Conservation (phyloP, 2,113 vertebrate genomes). For the Myrmophylax atrothorax region DNA sequence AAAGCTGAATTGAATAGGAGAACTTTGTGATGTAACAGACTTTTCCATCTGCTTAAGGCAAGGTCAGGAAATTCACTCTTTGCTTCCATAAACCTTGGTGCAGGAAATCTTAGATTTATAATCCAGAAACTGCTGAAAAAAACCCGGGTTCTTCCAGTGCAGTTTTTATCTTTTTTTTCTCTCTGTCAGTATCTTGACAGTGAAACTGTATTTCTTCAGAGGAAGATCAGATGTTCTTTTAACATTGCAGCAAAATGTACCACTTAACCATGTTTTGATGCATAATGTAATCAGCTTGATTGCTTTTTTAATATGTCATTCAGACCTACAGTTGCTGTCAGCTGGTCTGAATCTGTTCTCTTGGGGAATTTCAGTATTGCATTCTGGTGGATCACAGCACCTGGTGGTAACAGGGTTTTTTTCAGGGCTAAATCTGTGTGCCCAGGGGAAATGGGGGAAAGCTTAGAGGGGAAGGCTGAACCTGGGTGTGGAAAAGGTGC, state of each 20-base stretch:
- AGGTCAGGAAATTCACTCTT: neutral
- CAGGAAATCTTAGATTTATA: neutral
- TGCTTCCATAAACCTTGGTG: neutral
- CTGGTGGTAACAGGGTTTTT: neutral
- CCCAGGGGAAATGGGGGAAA: neutral
- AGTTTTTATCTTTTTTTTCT: neutral
- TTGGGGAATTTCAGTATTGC: neutral
- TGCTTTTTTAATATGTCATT: slow-evolving; percentile 62
- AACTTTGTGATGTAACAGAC: neutral
- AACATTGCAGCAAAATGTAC: slow-evolving; percentile 23
- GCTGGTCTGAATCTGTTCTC: slow-evolving; percentile 7
- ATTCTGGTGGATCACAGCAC: neutral
- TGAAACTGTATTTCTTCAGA: neutral
- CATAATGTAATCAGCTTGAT: slow-evolving; percentile 68
- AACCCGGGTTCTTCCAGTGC: neutral
- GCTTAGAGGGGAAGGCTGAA: neutral
- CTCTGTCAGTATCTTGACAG: neutral
- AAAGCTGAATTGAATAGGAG: neutral
- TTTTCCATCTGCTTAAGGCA: neutral
- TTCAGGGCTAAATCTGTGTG: neutral
- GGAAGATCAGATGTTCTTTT: slow-evolving; percentile 46
- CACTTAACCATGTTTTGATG: slow-evolving; percentile 47
- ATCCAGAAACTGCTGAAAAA: neutral
- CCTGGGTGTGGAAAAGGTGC: neutral
- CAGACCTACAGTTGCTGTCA: slow-evolving; percentile 37